A percentile compares a stretch with the other conserved stretches of the same genome.
Evolutionary conservation across 2,888 invertebrate species (phyloP).

Genomic region (Limnephilus auricula): DNA sequence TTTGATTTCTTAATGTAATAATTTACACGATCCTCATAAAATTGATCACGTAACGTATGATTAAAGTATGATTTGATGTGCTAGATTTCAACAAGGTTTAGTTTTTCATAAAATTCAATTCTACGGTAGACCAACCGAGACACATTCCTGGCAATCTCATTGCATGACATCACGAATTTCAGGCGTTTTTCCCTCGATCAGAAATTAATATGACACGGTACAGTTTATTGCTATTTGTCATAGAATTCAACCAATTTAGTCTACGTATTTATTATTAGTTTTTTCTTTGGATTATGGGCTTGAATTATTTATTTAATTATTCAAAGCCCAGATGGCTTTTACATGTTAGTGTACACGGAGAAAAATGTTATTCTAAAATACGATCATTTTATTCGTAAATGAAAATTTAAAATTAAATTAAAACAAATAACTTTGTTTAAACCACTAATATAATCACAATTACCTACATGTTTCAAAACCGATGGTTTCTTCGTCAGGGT

Average conservation of each 20-base stretch:
- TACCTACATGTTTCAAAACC: too few relatives aligned
- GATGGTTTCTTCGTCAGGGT: too few relatives aligned
- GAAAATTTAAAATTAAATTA: too few relatives aligned
- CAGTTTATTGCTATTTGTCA: background rate
- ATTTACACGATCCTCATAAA: background rate
- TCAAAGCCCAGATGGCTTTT: too few relatives aligned
- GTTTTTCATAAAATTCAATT: background rate
- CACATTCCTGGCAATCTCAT: background rate
- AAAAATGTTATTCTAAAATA: too few relatives aligned
- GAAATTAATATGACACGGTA: background rate
- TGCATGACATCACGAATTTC: conserved; percentile 2
- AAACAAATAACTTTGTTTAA: too few relatives aligned
- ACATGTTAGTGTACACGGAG: too few relatives aligned
- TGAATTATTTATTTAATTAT: too few relatives aligned
- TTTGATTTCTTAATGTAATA: background rate
- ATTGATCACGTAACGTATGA: background rate
- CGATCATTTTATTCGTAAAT: too few relatives aligned
- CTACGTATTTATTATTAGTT: background rate
- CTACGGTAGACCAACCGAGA: background rate
- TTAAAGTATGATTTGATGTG: background rate
- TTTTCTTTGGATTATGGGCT: too few relatives aligned
- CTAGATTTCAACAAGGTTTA: background rate
- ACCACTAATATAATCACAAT: too few relatives aligned
- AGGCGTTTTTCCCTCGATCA: background rate
- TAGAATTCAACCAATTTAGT: background rate